Evolutionary conservation across 2,888 invertebrate genomes (phyloP), one percentile per base, ranked within the genome.

Genomic region (Argyresthia goedartella): DNA sequence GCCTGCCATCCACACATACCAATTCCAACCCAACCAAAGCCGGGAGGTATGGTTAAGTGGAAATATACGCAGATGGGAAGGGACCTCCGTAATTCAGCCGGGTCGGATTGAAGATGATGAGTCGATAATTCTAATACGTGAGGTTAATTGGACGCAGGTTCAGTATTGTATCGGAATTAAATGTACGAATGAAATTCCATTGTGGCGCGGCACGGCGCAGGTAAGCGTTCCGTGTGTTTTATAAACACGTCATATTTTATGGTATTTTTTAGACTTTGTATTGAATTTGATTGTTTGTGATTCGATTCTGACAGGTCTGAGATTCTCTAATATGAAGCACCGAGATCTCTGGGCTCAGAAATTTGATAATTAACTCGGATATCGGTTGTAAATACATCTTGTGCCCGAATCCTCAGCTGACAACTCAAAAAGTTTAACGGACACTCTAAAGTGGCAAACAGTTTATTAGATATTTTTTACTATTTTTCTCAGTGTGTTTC

Each of bases 91-190:
- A 3, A 39, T 44, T 15, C 4, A 9, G 44, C 15, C 44, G 44
- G 44, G 13, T 44, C 9, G 15, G 9, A 13, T 44, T 44, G 9
- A 9, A 13, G 11, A 79, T 73, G 69, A 78, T 82, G 81, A 81
- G 80, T 77, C 61, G 69, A 73, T 71, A 78, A 76, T 80, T 81
- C 66, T 74, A 71, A 78, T 75, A 73, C 69, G 25, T 70, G 76
- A 82, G 81, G 81, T 82, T 84, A 84, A 81, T 84, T 82, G 84
- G 80, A 81, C 78, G 75, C 73, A 72, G 70, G 67, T 74, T 72
- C 71, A 64, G 73, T 73, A 78, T 82, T 81, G 78, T 80, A 72
- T 69, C 71, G 73, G 76, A 76, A 76, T 78, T 74, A 76, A 73
- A 66, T 64, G 66, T 60, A 58, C 62, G 66, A 61, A 61, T 68